Conservation (phyloP, 2,797 vertebrate species). For the Lophius americanus region DNA sequence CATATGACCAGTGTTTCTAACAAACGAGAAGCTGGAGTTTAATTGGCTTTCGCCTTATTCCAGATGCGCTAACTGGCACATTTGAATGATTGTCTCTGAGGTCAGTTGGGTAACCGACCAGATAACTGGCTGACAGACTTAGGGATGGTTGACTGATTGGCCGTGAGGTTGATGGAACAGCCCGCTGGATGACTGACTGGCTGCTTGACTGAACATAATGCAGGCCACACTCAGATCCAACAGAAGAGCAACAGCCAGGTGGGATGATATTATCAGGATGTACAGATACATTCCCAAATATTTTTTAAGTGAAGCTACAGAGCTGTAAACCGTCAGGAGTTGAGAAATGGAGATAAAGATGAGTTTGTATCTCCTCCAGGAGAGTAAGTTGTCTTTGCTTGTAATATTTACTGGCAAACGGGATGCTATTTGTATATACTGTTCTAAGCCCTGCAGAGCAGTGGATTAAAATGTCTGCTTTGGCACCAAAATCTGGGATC, state of each 20-base stretch:
- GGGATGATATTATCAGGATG: slow-evolving; percentile 45
- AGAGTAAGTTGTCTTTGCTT: slow-evolving; percentile 25
- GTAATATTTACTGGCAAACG: slow-evolving; percentile 43
- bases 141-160: slow-evolving; percentile 59
- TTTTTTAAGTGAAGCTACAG: slow-evolving; percentile 33
- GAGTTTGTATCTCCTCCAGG: slow-evolving; percentile 37
- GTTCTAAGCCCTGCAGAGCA: slow-evolving; percentile 29
- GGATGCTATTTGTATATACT: slow-evolving; percentile 31
- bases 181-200: slow-evolving; percentile 53
- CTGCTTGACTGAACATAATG: slow-evolving; percentile 49
- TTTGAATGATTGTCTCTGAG: slow-evolving; percentile 50
- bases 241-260: slow-evolving; percentile 44
- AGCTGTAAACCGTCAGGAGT: slow-evolving; percentile 20
- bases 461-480: slow-evolving; percentile 54
- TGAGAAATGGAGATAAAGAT: slow-evolving; percentile 33
- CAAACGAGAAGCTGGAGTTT: slow-evolving; percentile 36
- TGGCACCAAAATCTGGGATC: slow-evolving; percentile 45
- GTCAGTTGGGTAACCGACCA: slow-evolving; percentile 71
- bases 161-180: slow-evolving; percentile 59
- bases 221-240: slow-evolving; percentile 48
- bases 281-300: slow-evolving; percentile 21
- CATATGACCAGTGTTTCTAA: slow-evolving; percentile 4
- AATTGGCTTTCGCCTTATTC: slow-evolving; percentile 53
- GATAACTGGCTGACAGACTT: slow-evolving; percentile 72
- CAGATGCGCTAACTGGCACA: slow-evolving; percentile 45